These are phyloP conservation scores for Labeo rohita DNA, from an alignment of 2,113 vertebrate species.

Conservation along the genomic window DNA sequence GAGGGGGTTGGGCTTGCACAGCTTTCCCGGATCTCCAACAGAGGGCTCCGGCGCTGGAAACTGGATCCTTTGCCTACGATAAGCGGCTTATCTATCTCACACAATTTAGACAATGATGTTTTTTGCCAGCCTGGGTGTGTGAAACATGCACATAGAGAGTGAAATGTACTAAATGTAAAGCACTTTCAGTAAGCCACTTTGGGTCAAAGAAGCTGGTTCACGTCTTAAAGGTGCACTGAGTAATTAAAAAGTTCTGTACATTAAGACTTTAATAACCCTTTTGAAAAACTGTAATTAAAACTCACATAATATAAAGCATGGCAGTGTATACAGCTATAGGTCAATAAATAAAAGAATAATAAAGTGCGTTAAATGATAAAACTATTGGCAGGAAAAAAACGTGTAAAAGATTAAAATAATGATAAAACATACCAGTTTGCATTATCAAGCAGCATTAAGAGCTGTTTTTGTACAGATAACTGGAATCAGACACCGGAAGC, in stretches of 20 bases:
- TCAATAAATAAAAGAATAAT: too few species aligned
- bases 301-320: too few species aligned
- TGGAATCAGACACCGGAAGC: too few species aligned
- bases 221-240: not conserved
- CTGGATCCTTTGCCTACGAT: constrained; percentile 47
- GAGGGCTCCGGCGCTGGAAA: constrained; percentile 63
- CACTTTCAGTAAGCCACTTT: not conserved
- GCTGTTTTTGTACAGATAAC: too few species aligned
- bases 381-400: too few species aligned
- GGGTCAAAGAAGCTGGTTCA: not conserved
- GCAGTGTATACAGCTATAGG: too few species aligned
- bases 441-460: too few species aligned
- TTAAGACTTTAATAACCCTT: too few species aligned
- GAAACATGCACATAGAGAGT: not conserved
- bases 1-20: constrained; percentile 58
- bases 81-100: constrained; percentile 46
- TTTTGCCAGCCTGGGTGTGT: constrained; percentile 13
- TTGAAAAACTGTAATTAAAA: too few species aligned
- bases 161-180: not conserved
- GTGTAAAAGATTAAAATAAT: too few species aligned
- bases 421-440: too few species aligned
- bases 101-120: constrained; percentile 26
- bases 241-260: not conserved
- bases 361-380: too few species aligned
- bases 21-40: constrained; percentile 61